These are phyloP conservation scores for Ardeotis arabs DNA, from an alignment of 2,113 vertebrate species.

Conservation along the genomic window DNA sequence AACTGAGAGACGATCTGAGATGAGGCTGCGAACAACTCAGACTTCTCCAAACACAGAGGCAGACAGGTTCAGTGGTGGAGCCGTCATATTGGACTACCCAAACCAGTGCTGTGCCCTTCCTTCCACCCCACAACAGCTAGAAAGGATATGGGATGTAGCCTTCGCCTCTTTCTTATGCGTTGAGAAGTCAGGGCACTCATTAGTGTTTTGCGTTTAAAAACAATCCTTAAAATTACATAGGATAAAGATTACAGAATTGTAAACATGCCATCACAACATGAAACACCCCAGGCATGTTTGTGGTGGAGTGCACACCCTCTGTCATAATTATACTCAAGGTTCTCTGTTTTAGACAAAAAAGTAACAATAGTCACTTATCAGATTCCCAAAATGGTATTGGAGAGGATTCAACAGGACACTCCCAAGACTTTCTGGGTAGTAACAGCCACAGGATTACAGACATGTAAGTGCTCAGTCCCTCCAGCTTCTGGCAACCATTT, in stretches of 20 bases:
- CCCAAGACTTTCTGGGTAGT: not conserved
- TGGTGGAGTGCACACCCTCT: slow-evolving; percentile 4
- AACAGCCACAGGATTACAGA: not conserved
- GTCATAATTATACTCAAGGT: slow-evolving; percentile 28
- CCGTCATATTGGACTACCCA: not conserved
- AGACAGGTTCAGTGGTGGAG: not conserved
- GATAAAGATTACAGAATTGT: not conserved
- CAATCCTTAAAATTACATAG: slow-evolving; percentile 31
- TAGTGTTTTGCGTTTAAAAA: not conserved
- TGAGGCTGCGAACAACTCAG: not conserved
- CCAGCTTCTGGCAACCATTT: not conserved
- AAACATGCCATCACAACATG: slow-evolving; percentile 17
- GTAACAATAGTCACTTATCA: slow-evolving; percentile 47
- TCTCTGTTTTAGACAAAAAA: slow-evolving; percentile 49
- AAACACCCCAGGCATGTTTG: slow-evolving; percentile 6
- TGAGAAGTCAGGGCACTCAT: not conserved
- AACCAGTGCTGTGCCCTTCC: not conserved
- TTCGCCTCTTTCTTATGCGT: not conserved
- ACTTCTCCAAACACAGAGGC: not conserved
- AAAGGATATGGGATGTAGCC: not conserved
- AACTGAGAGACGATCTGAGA: not conserved
- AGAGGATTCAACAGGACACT: slow-evolving; percentile 40
- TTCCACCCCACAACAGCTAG: not conserved
- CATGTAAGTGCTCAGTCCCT: not conserved
- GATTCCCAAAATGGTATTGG: slow-evolving; percentile 35